Percentiles rank a stretch among this genome's conserved stretches.
These are phyloP conservation scores for Pelmatolapia mariae DNA, from an alignment of 2,113 vertebrate species.

Conservation along the genomic window DNA sequence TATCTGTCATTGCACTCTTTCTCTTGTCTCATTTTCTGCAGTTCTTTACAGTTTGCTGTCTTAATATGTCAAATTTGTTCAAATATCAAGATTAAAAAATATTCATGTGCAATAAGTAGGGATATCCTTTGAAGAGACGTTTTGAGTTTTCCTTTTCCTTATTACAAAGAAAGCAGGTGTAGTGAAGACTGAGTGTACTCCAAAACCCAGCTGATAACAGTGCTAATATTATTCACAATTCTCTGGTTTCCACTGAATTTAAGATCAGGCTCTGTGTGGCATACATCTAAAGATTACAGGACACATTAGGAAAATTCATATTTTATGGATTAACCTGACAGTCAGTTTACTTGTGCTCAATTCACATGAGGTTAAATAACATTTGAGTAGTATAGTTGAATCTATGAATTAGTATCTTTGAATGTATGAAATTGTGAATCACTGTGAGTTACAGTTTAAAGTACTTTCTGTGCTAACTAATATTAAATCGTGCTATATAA, in stretches of 20 bases:
- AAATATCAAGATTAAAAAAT: neutral
- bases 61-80: neutral
- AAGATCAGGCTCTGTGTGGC: neutral
- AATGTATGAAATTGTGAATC: neutral
- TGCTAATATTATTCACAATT: rapidly evolving
- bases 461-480: neutral
- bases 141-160: neutral
- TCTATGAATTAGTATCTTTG: neutral
- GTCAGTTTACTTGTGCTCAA: neutral
- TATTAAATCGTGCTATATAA: rapidly evolving
- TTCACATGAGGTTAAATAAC: neutral
- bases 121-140: neutral
- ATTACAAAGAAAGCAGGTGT: neutral
- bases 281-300: rapidly evolving
- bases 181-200: rapidly evolving
- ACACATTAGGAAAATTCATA: neutral
- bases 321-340: neutral
- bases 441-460: neutral
- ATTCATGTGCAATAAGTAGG: neutral
- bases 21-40: neutral
- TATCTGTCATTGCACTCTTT: neutral
- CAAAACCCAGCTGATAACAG: neutral
- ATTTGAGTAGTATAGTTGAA: neutral
- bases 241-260: neutral
- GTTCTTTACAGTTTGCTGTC: neutral